These are phyloP conservation scores for Psix sp. DNA, from an alignment of 1,140 invertebrate species.

Conservation along the genomic window DNA sequence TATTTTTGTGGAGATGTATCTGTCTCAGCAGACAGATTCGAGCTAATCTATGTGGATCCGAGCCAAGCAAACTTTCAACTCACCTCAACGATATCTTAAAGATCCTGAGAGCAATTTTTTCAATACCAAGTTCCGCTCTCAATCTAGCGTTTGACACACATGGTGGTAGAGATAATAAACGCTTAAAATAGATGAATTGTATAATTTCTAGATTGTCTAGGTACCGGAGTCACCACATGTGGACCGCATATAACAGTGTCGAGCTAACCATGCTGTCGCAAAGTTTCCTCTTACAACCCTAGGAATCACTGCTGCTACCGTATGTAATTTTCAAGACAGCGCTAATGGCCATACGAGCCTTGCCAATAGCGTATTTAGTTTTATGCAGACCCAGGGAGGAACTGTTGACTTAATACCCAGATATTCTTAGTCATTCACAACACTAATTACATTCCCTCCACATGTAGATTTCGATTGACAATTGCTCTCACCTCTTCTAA, in stretches of 20 bases:
- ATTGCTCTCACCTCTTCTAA: not conserved
- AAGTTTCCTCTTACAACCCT: constrained; percentile 1
- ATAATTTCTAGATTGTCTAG: not conserved
- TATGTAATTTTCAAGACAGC: not conserved
- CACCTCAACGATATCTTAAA: not conserved
- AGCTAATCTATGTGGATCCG: not conserved
- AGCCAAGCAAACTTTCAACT: not conserved
- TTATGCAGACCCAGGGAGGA: not conserved
- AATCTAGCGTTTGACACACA: not conserved
- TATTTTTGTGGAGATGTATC: too few species aligned
- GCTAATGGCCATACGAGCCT: not conserved
- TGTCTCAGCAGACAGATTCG: not conserved
- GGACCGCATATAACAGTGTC: not conserved
- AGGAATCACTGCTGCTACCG: constrained; percentile 1
- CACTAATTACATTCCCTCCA: not conserved
- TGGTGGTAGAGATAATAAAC: not conserved
- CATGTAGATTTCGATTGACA: not conserved
- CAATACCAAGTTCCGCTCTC: not conserved
- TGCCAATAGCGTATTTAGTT: constrained; percentile 1
- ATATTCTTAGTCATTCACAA: constrained; percentile 1
- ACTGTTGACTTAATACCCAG: not conserved
- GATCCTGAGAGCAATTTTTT: not conserved
- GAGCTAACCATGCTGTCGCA: not conserved
- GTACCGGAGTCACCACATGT: not conserved
- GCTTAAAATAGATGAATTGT: not conserved